These are phyloP conservation scores for Choloepus didactylus DNA, from an alignment of 2,797 vertebrate genomes.

Conservation along the genomic window DNA sequence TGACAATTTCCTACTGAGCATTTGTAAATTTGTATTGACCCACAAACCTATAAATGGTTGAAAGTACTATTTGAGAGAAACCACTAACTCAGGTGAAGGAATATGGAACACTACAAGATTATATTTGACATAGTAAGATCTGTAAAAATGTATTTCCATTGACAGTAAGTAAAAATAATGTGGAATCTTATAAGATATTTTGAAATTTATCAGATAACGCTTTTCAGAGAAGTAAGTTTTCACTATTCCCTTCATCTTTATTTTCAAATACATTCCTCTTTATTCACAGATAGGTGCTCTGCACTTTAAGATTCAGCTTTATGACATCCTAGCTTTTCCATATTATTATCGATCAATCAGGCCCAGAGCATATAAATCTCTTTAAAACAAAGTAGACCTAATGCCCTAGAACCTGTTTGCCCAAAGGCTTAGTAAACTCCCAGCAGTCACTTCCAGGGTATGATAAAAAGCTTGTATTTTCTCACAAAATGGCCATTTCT, in stretches of 20 bases:
- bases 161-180: slow-evolving; percentile 71
- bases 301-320: slow-evolving; percentile 64
- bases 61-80: slow-evolving; percentile 62
- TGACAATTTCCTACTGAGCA: slow-evolving; percentile 58
- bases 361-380: background rate
- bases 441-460: slow-evolving; percentile 55
- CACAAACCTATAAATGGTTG: slow-evolving; percentile 52
- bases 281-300: slow-evolving; percentile 43
- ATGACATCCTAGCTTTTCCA: slow-evolving; percentile 30
- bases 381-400: slow-evolving; percentile 61
- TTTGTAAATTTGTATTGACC: slow-evolving; percentile 76
- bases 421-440: slow-evolving; percentile 51
- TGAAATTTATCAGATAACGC: slow-evolving; percentile 59
- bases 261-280: slow-evolving; percentile 72
- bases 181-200: slow-evolving; percentile 52
- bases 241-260: slow-evolving; percentile 51
- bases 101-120: slow-evolving; percentile 53
- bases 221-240: slow-evolving; percentile 71
- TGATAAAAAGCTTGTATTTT: background rate
- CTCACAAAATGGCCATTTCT: slow-evolving; percentile 57
- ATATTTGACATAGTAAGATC: slow-evolving; percentile 67
- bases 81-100: slow-evolving; percentile 27
- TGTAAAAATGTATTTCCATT: slow-evolving; percentile 65
- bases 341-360: slow-evolving; percentile 47
- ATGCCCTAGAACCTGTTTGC: slow-evolving; percentile 30